Evolutionary conservation across 2,797 vertebrate species (phyloP), one percentile per base, ranked within the genome.

Genomic region (Choloepus didactylus): DNA sequence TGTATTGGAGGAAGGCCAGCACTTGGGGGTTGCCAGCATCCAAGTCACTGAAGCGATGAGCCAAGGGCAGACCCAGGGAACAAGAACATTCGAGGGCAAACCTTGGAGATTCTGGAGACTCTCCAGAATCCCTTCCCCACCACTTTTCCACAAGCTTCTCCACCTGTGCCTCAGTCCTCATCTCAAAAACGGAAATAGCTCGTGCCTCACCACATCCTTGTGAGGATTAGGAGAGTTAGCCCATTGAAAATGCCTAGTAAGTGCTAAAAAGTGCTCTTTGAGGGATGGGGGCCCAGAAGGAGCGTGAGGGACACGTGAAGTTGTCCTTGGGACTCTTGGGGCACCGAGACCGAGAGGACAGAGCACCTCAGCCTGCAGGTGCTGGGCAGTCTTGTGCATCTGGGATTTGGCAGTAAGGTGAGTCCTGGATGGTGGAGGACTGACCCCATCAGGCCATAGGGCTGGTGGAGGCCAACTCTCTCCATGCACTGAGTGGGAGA

Each of bases 301-400:
- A 14, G 4, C 23, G 31, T 31, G 54, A 66, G 16, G 46, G 77
- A 66, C 86, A 11, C 0, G 0, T 0, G 27, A 77, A 6, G 16
- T 62, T 6, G n/a, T 38, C 49, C 35, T 64, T 31, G 60, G 64
- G 86, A 41, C 35, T 3, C 4, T 35, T 1, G 38, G 59, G 56
- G 14, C 62, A 23, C 19, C 23, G 44, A 27, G 12, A 2, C 67
- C 62, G n/a, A 29, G 27, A 41, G 25, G 76, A 49, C 29, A 49
- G 38, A 23, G 38, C 9, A 35, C 35, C 29, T 38, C 60, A 12
- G 3, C 23, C 11, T 75, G 79, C 9, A 1, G 9, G 0, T 1
- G 9, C 29, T 46, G 72, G 49, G 62, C 27, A 0, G 51, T 69
- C 51, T 16, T 41, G 0, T 0, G 66, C 9, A 0, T 25, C 56